Evolutionary conservation across 2,797 vertebrate species (phyloP), one percentile per base, ranked within the genome.

Genomic region (Cynodonichthys magdalenae): DNA sequence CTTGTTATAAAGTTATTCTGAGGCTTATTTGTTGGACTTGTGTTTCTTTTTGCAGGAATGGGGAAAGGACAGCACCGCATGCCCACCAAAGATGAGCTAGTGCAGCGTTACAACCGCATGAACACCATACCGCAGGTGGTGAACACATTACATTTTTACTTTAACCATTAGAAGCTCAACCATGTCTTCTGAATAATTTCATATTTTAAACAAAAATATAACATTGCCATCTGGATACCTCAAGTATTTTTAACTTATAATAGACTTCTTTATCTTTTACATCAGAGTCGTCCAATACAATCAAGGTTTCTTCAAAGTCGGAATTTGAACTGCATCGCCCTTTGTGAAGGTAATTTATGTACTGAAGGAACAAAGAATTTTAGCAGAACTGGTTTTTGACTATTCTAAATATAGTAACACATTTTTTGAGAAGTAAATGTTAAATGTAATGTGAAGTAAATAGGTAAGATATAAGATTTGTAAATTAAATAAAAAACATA

Each of bases 41-140:
- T 82, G 58, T 47, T 69, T 79, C 51, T 77, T 76, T 75, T 80
- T 88, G 70, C 85, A 97, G 98, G 98, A 84, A 99, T 99, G 98
- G 98, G 98, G 85, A 99, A 99, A 94, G 98, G 98, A 88, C 98
- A 99, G 88, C 98, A 99, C 85, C 95, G 97, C 77, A 99, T 99
- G 97, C 97, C 97, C 36, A 98, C 96, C 1, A 99, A 99, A 94
- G 97, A 99, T 52, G 97, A 99, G 78, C 92, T 99, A 86, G 97
- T 99, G 75, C 97, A 98, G 89, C 94, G 96, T 48, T 99, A 99
- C 74, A 99, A 99, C 90, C 92, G 97, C 71, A 98, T 99, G 97
- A 99, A 98, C 90, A 99, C 97, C 45, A 97, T 98, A 68, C 97
- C 97, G 54, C 97, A 99, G 96, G 98, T 99, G 92, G 73, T 34